These are phyloP conservation scores for Cephus spinipes DNA, from an alignment of 2,888 invertebrate species.

Conservation along the genomic window DNA sequence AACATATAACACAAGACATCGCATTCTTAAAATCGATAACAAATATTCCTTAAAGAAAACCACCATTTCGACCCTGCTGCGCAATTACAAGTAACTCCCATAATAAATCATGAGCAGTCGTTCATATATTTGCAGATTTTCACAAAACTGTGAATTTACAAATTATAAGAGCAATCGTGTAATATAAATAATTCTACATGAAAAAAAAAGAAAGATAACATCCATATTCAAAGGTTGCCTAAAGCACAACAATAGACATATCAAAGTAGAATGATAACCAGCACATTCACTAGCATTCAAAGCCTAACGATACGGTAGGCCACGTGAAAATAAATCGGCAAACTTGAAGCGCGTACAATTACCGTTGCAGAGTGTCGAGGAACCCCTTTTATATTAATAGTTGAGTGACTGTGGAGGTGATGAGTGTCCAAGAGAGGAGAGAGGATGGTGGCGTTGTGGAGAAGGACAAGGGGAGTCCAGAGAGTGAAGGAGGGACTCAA, in stretches of 20 bases:
- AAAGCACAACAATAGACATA: background rate
- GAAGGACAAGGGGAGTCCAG: conserved; percentile 31
- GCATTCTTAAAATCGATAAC: background rate
- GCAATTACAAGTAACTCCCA: background rate
- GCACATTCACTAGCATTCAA: background rate
- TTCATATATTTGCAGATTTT: background rate
- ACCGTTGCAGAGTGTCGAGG: conserved; percentile 63
- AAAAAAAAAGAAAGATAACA: background rate
- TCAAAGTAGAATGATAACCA: background rate
- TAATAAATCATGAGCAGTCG: background rate
- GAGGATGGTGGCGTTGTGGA: conserved; percentile 13
- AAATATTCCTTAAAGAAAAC: background rate
- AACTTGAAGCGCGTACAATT: conserved; percentile 57
- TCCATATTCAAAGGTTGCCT: background rate
- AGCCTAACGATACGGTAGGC: background rate
- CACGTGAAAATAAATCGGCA: conserved; percentile 52
- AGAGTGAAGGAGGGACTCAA: conserved; percentile 57
- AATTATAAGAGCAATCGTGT: too few relatives aligned
- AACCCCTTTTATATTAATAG: conserved; percentile 66
- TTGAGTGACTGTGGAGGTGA: conserved; percentile 60
- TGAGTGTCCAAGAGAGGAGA: conserved; percentile 42
- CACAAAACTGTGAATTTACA: background rate
- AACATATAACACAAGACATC: background rate
- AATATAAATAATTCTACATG: background rate
- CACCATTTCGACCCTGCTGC: too few relatives aligned